A percentile compares a stretch with the other conserved stretches of the same genome.
Conservation (phyloP, 2,888 invertebrate species). For the Agonopterix arenella region DNA sequence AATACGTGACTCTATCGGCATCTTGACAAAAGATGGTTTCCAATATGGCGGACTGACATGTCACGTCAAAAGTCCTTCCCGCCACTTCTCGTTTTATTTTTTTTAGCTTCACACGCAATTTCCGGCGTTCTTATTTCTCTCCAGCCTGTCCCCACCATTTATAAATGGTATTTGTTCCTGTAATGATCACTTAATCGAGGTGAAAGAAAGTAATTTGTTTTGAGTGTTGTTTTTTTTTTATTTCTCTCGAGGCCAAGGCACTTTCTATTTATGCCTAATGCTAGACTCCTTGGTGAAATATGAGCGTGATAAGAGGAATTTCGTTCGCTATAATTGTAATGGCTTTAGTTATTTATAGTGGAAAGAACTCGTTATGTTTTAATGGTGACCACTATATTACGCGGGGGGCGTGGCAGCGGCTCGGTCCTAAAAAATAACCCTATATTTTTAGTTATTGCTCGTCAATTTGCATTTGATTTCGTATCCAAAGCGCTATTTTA, state of each 20-base stretch:
- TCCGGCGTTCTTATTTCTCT: constrained; percentile 43
- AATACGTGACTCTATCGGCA: constrained; percentile 58
- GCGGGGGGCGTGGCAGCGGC: constrained; percentile 44
- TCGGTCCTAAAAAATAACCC: constrained; percentile 39
- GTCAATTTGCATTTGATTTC: constrained; percentile 6
- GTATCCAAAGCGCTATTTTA: neutral
- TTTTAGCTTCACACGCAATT: constrained; percentile 56
- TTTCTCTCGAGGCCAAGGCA: constrained; percentile 29
- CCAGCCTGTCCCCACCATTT: constrained; percentile 35
- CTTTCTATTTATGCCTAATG: constrained; percentile 52
- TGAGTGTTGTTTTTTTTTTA: constrained; percentile 25
- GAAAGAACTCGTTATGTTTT: constrained; percentile 60
- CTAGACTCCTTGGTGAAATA: constrained; percentile 61
- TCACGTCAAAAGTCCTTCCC: constrained; percentile 45
- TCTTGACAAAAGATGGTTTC: constrained; percentile 39
- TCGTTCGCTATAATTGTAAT: constrained; percentile 68
- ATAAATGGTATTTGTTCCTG: constrained; percentile 54
- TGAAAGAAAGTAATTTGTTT: constrained; percentile 52
- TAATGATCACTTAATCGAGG: constrained; percentile 67
- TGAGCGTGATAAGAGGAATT: constrained; percentile 68
- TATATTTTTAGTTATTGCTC: constrained; percentile 22
- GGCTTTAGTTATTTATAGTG: constrained; percentile 60
- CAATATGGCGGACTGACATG: constrained; percentile 55
- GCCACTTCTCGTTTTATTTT: constrained; percentile 27
- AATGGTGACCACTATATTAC: constrained; percentile 72